Conservation (phyloP, 2,797 vertebrate species). For the Ctenopoma kingsleyae region DNA sequence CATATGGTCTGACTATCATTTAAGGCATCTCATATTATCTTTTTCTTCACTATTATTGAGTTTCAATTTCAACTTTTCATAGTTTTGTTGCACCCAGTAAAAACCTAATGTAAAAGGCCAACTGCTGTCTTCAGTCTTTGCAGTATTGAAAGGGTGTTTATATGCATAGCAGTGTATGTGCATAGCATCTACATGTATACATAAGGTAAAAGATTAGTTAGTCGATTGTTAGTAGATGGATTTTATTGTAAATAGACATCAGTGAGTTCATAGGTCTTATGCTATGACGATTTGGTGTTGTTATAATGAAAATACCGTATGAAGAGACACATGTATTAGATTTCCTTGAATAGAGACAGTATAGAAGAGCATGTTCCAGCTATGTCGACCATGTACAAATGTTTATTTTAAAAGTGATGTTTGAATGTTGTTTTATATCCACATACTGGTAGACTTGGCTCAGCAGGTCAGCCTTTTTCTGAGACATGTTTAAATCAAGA, state of each 20-base stretch:
- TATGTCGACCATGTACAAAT: slow-evolving; percentile 56
- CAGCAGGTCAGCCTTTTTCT: slow-evolving; percentile 52
- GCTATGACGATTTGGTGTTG: slow-evolving; percentile 48
- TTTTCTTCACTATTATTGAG: no score
- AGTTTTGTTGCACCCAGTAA: neutral
- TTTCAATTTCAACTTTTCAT: neutral
- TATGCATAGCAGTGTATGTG: neutral
- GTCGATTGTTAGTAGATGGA: slow-evolving; percentile 37
- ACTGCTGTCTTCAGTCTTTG: slow-evolving; percentile 3
- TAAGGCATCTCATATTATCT: no score
- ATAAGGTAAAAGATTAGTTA: neutral
- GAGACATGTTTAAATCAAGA: slow-evolving; percentile 46
- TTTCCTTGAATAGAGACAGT: slow-evolving; percentile 68
- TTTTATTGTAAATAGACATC: slow-evolving; percentile 44
- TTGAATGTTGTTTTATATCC: slow-evolving; percentile 81
- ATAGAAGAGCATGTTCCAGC: slow-evolving; percentile 53
- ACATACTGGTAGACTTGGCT: slow-evolving; percentile 62
- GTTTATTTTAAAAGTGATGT: slow-evolving; percentile 80
- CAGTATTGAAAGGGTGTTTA: neutral
- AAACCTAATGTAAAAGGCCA: neutral
- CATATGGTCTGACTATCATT: neutral
- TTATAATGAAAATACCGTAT: slow-evolving; percentile 57
- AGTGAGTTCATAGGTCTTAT: slow-evolving; percentile 44
- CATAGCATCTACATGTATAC: neutral
- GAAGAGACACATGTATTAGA: slow-evolving; percentile 66